These are phyloP conservation scores for Agapostemon virescens DNA, from an alignment of 2,888 invertebrate genomes.

Conservation along the genomic window DNA sequence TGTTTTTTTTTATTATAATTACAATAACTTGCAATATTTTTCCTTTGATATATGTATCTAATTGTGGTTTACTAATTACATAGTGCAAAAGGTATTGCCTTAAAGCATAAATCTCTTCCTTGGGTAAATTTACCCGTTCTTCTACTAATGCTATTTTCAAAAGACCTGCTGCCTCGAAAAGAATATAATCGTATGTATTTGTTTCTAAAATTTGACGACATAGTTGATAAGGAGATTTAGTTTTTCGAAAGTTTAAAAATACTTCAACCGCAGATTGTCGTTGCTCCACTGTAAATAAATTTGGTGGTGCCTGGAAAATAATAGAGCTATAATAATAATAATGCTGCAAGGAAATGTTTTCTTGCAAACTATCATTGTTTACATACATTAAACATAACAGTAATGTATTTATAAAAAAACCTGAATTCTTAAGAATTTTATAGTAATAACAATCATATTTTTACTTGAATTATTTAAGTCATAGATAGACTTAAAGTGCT, in stretches of 20 bases:
- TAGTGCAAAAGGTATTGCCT: conserved; percentile 90
- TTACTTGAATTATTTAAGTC: neutral
- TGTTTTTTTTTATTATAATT: conserved; percentile 92
- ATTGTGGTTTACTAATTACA: conserved; percentile 85
- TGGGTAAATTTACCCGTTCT: conserved; percentile 90
- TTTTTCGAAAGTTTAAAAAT: conserved; percentile 90
- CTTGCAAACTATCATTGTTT: neutral
- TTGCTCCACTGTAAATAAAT: conserved; percentile 88
- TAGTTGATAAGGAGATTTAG: conserved; percentile 89
- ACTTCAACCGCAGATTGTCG: conserved; percentile 90
- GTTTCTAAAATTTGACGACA: conserved; percentile 90
- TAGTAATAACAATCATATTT: neutral
- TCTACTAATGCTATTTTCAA: conserved; percentile 90
- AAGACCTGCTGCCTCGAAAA: conserved; percentile 93
- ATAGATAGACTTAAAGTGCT: neutral
- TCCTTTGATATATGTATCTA: conserved; percentile 90
- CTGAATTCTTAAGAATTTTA: neutral
- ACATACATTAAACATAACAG: neutral
- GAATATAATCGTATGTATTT: conserved; percentile 88
- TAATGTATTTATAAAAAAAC: neutral
- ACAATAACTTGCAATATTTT: conserved; percentile 89
- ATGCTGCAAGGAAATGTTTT: neutral
- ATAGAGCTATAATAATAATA: conserved; percentile 20
- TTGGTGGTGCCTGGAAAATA: conserved; percentile 87
- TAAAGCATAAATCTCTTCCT: conserved; percentile 86